Evolutionary conservation across 2,888 invertebrate genomes (phyloP), one percentile per base, ranked within the genome.

Genomic region (Falcaria lacertinaria): DNA sequence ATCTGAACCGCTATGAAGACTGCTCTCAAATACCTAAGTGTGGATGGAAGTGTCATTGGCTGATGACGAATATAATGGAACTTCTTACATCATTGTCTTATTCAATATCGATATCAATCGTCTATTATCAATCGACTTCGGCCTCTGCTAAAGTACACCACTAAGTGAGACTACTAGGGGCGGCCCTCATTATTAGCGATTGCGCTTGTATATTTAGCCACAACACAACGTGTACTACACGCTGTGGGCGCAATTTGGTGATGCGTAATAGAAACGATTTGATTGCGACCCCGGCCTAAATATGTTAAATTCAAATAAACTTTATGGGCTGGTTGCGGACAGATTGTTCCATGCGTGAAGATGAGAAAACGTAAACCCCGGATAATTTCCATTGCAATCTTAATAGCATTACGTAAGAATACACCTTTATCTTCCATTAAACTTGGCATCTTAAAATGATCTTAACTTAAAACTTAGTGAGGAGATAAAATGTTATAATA

Each of bases 361-460:
- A 15, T 11, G 22, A 37, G 37, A 8, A 22, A 25, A 15, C 37
- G 25, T 25, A 37, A 37, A 37, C 22, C 8, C 36, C 15, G 36
- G 22, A 14, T 45, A 54, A 52, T 53, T 47, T 44, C 42, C 44
- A 48, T 45, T 42, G 51, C 42, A 47, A 51, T 48, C 44, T 45
- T 48, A 50, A 51, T 44, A 17, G 33, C 33, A 52, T 54, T 55
- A 49, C 52, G 50, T 52, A 53, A 57, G 41, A 35, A 49, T 48
- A n/a, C n/a, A n/a, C n/a, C n/a, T n/a, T n/a, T n/a, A n/a, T 71
- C 58, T 75, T 77, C 74, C 72, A 64, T 57, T 65, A n/a, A n/a
- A n/a, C n/a, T n/a, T n/a, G n/a, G n/a, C n/a, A n/a, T n/a, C n/a
- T n/a, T n/a, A n/a, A n/a, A n/a, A n/a, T n/a, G n/a, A n/a, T n/a